phyloP scores from a whole-genome alignment of 2,113 vertebrate genomes.

The Calypte anna region DNA sequence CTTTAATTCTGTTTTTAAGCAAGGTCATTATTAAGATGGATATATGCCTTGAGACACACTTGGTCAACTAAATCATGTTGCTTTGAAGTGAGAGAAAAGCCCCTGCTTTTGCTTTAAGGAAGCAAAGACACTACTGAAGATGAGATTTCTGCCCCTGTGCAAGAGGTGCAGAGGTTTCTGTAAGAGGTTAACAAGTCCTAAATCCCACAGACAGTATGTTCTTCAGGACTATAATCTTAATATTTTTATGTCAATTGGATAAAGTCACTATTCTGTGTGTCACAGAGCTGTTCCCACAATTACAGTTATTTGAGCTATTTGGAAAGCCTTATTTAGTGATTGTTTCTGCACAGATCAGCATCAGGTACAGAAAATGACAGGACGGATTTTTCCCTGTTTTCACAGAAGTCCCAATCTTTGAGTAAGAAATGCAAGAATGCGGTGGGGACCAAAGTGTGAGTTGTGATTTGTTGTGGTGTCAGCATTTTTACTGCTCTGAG shows the following conservation, averaged over 20 bases:
- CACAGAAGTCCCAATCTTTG: not conserved
- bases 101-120: not conserved
- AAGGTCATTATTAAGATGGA: not conserved
- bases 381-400: not conserved
- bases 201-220: not conserved
- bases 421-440: not conserved
- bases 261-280: not conserved
- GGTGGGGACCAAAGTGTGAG: not conserved
- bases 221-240: not conserved
- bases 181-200: not conserved
- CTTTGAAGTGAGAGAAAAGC: not conserved
- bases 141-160: not conserved
- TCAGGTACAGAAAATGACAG: not conserved
- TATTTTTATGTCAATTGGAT: not conserved
- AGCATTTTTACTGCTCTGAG: not conserved
- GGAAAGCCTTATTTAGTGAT: not conserved
- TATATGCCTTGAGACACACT: not conserved
- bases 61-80: not conserved
- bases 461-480: not conserved
- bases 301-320: not conserved
- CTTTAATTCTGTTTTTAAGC: not conserved
- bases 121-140: not conserved
- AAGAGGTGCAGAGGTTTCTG: not conserved
- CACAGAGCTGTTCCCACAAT: not conserved
- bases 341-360: not conserved